Evolutionary conservation across 2,888 invertebrate species (phyloP).

Genomic region (Antitype chi): DNA sequence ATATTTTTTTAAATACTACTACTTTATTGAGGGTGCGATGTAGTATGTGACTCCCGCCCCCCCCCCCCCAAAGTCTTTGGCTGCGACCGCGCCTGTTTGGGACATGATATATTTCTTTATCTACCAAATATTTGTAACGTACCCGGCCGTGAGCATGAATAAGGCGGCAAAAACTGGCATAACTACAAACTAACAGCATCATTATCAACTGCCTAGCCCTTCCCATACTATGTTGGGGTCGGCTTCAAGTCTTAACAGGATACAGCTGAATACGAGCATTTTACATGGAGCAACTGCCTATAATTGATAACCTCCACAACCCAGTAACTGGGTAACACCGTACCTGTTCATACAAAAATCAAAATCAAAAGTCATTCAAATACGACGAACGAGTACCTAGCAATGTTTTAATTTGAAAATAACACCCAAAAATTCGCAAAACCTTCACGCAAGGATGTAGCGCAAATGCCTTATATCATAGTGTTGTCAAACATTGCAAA

Average conservation of each 20-base stretch:
- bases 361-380: no score
- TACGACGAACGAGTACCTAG: no score
- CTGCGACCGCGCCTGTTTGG: no score
- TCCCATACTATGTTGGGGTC: neutral
- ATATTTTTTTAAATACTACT: no score
- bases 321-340: neutral
- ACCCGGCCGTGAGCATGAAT: neutral
- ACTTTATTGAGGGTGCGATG: no score
- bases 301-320: neutral
- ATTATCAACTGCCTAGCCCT: neutral
- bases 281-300: neutral
- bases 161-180: neutral
- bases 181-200: no score
- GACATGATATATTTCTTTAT: no score
- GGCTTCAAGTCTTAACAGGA: neutral
- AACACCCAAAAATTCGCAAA: neutral
- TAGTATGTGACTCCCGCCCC: no score
- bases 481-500: slow-evolving; percentile 76
- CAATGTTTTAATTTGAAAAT: neutral
- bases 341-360: neutral
- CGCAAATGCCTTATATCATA: slow-evolving; percentile 32
- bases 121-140: neutral
- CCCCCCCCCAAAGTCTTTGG: no score
- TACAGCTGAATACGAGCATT: neutral
- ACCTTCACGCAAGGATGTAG: slow-evolving; percentile 9